Base-by-base conservation (phyloP, 2,797 vertebrate genomes). In the Ataeniobius toweri region DNA sequence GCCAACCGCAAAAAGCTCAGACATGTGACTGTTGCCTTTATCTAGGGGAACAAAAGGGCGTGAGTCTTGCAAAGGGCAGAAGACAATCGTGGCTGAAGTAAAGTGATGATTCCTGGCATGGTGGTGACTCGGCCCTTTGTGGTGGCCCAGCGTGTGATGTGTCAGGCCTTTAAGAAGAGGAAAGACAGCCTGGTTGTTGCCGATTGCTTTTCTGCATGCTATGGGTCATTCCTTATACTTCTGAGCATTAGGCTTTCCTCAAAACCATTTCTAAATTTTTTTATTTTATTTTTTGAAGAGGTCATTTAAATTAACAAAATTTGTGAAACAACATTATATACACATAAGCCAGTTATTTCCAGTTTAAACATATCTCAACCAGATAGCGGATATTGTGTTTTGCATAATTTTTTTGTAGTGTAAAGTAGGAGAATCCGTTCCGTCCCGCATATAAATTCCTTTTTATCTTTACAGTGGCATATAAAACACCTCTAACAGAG, bases 11-110 rank as follows among this genome's bases (percentile, higher is more conserved):
- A 92, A 90, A 87, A 92, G 89, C 90, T 87, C 88, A 88, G 83
- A 94, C 92, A 95, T 95, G 94, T 95, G 94, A 95, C 93, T 93
- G 90, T 94, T 95, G 94, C 94, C 93, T 94, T 95, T 95, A 93
- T 94, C 89, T 91, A 58, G 85, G 76, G 76, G 88, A 94, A 95
- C 95, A 95, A 95, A 95, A 92, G 93, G 88, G 84, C 77, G 79
- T 86, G 86, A 89, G 92, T 90, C 92, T 94, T 93, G 86, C 91
- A 93, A 94, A 94, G 92, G 88, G 86, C 86, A 93, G 88, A 93
- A 94, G 93, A 94, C 93, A 95, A 95, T 94, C 41, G 82, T 83
- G 88, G 90, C 89, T 92, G 89, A 93, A 92, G 94, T 94, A 94
- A 91, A 94, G 94, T 93, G 93, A 86, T 90, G 92, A 92, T 92